These are phyloP conservation scores for Arctopsyche grandis DNA, from an alignment of 1,140 invertebrate genomes.

Conservation along the genomic window DNA sequence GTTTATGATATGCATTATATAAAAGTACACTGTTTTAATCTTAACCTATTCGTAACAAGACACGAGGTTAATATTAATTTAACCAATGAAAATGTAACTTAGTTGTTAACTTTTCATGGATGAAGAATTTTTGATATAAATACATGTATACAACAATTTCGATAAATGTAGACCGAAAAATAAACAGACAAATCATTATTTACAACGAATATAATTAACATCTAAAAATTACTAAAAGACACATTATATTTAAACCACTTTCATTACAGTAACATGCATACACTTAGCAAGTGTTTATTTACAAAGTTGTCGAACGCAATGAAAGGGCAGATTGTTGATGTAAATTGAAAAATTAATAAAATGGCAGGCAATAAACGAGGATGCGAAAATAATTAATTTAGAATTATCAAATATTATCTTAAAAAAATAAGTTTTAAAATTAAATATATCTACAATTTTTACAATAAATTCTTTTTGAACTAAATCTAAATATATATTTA, in stretches of 20 bases:
- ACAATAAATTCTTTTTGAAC: too few species aligned
- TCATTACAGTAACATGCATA: too few species aligned
- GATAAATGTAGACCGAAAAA: conserved; percentile 19
- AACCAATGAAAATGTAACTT: too few species aligned
- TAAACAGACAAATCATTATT: conserved; percentile 13
- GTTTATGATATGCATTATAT: conserved; percentile 53
- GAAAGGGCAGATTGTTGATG: background rate
- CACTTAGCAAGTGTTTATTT: too few species aligned
- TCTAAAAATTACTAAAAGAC: background rate
- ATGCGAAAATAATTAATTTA: too few species aligned
- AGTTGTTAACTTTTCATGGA: background rate
- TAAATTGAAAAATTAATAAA: background rate
- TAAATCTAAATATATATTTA: too few species aligned
- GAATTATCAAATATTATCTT: too few species aligned
- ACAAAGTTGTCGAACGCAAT: background rate
- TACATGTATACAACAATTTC: background rate
- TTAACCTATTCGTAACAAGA: conserved; percentile 22
- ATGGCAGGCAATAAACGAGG: too few species aligned
- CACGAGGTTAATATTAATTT: conserved; percentile 6
- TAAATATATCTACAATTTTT: too few species aligned
- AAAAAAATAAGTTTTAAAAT: too few species aligned
- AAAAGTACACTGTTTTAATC: conserved; percentile 40
- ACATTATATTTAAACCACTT: background rate
- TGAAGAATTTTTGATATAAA: background rate
- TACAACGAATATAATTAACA: background rate